Evolutionary conservation across 1,140 invertebrate genomes (phyloP).

Genomic region (Colletes gigas): DNA sequence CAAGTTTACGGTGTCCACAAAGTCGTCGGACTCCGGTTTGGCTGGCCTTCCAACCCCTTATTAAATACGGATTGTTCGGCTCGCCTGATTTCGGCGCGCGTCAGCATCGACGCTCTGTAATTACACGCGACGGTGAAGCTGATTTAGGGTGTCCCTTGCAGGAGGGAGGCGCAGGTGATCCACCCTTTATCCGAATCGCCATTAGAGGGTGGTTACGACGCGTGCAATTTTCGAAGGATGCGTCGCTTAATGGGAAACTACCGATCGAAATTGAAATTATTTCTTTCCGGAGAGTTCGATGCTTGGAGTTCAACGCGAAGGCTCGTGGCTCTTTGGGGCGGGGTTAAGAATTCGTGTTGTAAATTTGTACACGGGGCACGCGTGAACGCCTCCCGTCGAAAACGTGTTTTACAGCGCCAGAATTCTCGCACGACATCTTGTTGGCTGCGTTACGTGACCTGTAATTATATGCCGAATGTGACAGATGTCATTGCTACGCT

Average conservation of each 20-base stretch:
- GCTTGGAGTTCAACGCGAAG: no score
- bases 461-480: slow-evolving; percentile 59
- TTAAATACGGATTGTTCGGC: slow-evolving; percentile 2
- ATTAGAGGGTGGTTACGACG: background rate
- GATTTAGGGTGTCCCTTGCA: background rate
- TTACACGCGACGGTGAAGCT: background rate
- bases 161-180: background rate
- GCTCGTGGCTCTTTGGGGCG: no score
- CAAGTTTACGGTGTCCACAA: background rate
- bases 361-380: slow-evolving; percentile 60
- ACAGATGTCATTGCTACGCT: slow-evolving; percentile 18
- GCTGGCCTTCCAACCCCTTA: background rate
- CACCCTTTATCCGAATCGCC: no score
- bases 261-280: background rate
- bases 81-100: background rate
- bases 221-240: slow-evolving; percentile 12
- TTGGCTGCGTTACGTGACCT: slow-evolving; percentile 58
- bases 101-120: background rate
- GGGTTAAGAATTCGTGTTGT: slow-evolving; percentile 58
- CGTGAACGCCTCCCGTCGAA: slow-evolving; percentile 44
- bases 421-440: slow-evolving; percentile 52
- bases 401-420: slow-evolving; percentile 58
- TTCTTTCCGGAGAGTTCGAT: no score
- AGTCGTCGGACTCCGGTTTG: background rate
- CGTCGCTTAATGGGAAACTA: slow-evolving; percentile 1